Conservation (phyloP, 2,797 vertebrate genomes). For the Brotula barbata region DNA sequence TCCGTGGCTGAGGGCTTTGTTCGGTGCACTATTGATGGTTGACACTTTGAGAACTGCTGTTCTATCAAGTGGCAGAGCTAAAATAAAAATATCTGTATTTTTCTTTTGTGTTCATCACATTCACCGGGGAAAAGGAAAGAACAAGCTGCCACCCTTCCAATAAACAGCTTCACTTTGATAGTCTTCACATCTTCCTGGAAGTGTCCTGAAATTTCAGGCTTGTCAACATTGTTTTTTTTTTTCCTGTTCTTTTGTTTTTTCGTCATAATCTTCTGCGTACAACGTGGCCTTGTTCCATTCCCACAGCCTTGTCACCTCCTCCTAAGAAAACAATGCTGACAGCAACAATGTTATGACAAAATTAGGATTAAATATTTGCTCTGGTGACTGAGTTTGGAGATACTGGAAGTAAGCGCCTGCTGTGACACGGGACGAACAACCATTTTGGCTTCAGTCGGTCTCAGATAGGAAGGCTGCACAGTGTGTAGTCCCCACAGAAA, state of each 20-base stretch:
- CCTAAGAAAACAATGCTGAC: conserved; percentile 61
- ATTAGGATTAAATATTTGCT: conserved; percentile 49
- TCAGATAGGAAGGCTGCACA: conserved; percentile 45
- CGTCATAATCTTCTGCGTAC: conserved; percentile 71
- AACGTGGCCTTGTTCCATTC: conserved; percentile 56
- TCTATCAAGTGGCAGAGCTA: conserved; percentile 66
- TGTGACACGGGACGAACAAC: conserved; percentile 27
- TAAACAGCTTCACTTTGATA: conserved; percentile 70
- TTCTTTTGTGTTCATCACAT: conserved; percentile 32
- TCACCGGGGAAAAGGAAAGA: conserved; percentile 35
- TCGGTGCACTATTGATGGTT: conserved; percentile 36
- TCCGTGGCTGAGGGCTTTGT: conserved; percentile 38
- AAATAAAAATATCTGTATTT: conserved; percentile 53
- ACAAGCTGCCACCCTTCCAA: conserved; percentile 48
- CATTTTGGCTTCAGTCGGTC: conserved; percentile 26
- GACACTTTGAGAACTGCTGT: conserved; percentile 58
- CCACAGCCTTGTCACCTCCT: conserved; percentile 49
- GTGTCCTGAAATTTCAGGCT: conserved; percentile 74
- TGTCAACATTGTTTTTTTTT: conserved; percentile 76
- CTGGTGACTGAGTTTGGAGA: conserved; percentile 42
- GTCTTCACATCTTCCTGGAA: conserved; percentile 64
- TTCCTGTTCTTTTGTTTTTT: conserved; percentile 75
- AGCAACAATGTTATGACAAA: conserved; percentile 53
- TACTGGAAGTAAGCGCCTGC: conserved; percentile 39
- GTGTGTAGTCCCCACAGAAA: conserved; percentile 29